Evolutionary conservation across 2,888 invertebrate species (phyloP).

Genomic region (Cephus rjabovi): DNA sequence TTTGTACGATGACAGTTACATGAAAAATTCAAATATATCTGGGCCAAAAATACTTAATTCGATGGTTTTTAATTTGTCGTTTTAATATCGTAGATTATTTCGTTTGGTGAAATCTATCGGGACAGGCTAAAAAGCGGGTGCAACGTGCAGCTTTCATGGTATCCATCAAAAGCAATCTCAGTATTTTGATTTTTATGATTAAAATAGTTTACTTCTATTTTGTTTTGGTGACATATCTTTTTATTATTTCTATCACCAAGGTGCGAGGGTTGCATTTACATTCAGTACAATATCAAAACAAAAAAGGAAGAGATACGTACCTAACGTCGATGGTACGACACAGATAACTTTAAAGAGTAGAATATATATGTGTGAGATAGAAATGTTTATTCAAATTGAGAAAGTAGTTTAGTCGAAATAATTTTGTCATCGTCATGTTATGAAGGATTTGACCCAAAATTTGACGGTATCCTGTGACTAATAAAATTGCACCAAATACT

Average conservation of each 20-base stretch:
- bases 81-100: not conserved
- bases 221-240: not conserved
- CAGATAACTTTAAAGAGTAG: conserved; percentile 15
- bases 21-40: conserved; percentile 8
- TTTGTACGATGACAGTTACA: conserved; percentile 2
- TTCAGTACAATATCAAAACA: conserved; percentile 1
- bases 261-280: conserved; percentile 17
- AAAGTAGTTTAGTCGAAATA: conserved; percentile 22
- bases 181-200: conserved; percentile 9
- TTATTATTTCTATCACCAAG: conserved; percentile 1
- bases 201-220: conserved; percentile 7
- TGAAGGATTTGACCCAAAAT: not conserved
- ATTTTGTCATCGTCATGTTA: not conserved
- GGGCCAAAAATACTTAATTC: conserved; percentile 8
- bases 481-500: conserved; percentile 10
- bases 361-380: conserved; percentile 20
- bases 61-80: conserved; percentile 5
- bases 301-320: not conserved
- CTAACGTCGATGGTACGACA: not conserved
- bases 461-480: conserved; percentile 3
- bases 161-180: conserved; percentile 6
- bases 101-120: not conserved
- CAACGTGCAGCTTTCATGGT: conserved; percentile 1
- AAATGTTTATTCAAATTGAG: conserved; percentile 25
- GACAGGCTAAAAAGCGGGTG: not conserved